phyloP scores from a whole-genome alignment of 2,888 invertebrate genomes.

The Hypomecis atomaria region DNA sequence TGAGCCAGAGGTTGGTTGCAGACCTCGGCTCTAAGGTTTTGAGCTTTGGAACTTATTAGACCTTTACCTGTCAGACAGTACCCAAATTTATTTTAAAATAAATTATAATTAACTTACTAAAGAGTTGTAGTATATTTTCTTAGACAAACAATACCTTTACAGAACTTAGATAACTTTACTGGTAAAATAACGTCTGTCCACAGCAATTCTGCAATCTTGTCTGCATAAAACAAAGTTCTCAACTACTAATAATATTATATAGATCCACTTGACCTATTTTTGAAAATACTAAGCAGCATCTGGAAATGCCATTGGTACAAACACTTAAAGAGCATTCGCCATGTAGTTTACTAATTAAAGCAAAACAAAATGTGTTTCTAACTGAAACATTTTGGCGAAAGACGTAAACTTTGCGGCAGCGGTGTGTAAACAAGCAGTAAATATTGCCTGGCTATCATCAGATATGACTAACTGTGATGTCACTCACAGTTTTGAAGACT shows the following conservation, averaged over 20 bases:
- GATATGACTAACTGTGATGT: slow-evolving; percentile 70
- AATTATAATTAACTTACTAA: no score
- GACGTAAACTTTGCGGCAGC: slow-evolving; percentile 14
- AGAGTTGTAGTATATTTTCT: no score
- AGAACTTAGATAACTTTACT: no score
- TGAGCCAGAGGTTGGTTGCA: no score
- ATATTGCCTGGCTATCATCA: slow-evolving; percentile 35
- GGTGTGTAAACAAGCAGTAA: slow-evolving; percentile 27
- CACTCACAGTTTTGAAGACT: slow-evolving; percentile 49
- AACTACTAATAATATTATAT: slow-evolving; percentile 19
- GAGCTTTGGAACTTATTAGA: no score
- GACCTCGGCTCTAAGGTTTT: no score
- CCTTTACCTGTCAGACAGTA: no score
- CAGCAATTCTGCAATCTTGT: slow-evolving; percentile 17
- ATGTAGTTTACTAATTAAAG: background rate
- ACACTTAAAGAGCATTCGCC: background rate
- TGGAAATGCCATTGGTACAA: slow-evolving; percentile 3
- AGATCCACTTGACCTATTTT: slow-evolving; percentile 31
- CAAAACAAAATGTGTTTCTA: slow-evolving; percentile 8
- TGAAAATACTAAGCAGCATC: background rate
- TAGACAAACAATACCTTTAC: no score
- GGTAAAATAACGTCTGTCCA: background rate
- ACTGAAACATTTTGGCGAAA: slow-evolving; percentile 11
- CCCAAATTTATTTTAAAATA: no score
- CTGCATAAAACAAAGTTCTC: slow-evolving; percentile 5